Percentiles rank a stretch among this genome's conserved stretches.
These are phyloP conservation scores for Indri indri DNA, from an alignment of 2,113 vertebrate species.

Conservation along the genomic window DNA sequence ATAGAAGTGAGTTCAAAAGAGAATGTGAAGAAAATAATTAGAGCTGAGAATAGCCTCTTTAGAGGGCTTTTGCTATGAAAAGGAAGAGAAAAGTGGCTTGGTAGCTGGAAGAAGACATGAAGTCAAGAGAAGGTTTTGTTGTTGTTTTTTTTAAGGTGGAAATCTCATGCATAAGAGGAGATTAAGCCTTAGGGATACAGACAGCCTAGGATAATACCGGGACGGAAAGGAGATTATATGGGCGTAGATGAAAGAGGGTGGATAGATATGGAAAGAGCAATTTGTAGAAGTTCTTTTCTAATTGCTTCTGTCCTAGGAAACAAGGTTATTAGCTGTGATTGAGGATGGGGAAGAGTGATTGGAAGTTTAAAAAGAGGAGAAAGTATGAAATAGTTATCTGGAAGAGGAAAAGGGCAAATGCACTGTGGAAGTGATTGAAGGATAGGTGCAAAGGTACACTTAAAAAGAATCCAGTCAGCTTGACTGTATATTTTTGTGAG, in stretches of 20 bases:
- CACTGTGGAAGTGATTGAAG: background rate
- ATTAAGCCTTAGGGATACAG: background rate
- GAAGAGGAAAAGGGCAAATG: slow-evolving; percentile 1
- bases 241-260: background rate
- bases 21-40: slow-evolving; percentile 3
- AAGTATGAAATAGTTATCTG: slow-evolving; percentile 21
- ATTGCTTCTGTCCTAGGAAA: background rate
- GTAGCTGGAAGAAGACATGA: background rate
- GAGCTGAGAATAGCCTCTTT: background rate
- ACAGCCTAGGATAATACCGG: background rate
- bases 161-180: background rate
- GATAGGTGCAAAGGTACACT: background rate
- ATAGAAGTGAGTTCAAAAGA: slow-evolving; percentile 23
- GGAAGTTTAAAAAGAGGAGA: slow-evolving; percentile 11
- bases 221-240: background rate
- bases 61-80: background rate
- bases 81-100: background rate
- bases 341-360: background rate
- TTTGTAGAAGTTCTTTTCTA: background rate
- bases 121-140: background rate
- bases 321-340: background rate
- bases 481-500: slow-evolving; percentile 13
- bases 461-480: background rate
- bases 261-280: background rate
- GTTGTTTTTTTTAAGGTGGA: background rate